Evolutionary conservation across 1,140 invertebrate genomes (phyloP), one percentile per base, ranked within the genome.

Genomic region (Campoletis sonorensis): DNA sequence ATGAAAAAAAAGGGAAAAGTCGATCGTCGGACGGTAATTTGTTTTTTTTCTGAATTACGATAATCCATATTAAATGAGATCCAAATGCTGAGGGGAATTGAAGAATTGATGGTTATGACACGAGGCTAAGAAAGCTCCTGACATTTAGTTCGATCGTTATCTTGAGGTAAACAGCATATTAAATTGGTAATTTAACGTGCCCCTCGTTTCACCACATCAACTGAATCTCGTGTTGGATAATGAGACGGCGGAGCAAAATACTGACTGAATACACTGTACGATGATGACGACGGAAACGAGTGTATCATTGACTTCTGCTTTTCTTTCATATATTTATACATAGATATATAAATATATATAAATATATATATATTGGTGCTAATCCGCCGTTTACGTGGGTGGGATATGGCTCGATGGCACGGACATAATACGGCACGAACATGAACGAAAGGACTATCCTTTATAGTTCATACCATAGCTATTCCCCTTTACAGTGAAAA

Each of bases 211-310:
- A n/a, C 40, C 4, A 15, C 37, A 23, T 26, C 37, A 23, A 75
- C n/a, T n/a, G n/a, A 51, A 54, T 40, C 33, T 67, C 45, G 18
- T n/a, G 33, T 27, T 16, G 37, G 61, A 51, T 79, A 68, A 54
- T 70, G 78, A 79, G 68, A 71, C 78, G 15, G 4, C 78, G 78
- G 26, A 26, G 80, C 64, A 77, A 68, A 80, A 54, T 21, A 54
- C 51, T 18, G 51, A 45, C 8, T 70, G 21, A 58, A n/a, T 58
- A 58, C 18, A n/a, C 21, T 23, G n/a, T n/a, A 64, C 61, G 61
- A 23, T 23, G n/a, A 64, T 7, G 26, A 64, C 26, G 61, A 26
- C 23, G 61, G 23, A n/a, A 27, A n/a, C 13, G 73, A 77, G 49
- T 18, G 27, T 40, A 77, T 77, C 73, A 77, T 77, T 54, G 73